Evolutionary conservation across 2,888 invertebrate species (phyloP).

Genomic region (Mellilla xanthometata): DNA sequence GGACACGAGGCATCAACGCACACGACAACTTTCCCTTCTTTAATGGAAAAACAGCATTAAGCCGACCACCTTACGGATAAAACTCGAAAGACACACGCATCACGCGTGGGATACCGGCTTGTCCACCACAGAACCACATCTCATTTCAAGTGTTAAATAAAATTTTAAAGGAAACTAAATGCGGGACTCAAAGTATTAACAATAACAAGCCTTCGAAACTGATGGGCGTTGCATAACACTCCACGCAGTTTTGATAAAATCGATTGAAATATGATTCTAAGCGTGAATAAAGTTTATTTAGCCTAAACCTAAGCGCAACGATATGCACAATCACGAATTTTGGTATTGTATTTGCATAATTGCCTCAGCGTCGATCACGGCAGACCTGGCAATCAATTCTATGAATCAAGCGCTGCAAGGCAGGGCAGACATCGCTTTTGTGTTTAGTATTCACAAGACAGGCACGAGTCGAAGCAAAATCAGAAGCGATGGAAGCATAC

Average conservation of each 20-base stretch:
- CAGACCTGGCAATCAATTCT: slow-evolving; percentile 39
- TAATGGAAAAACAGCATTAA: slow-evolving; percentile 74
- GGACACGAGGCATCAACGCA: slow-evolving; percentile 58
- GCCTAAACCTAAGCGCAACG: slow-evolving; percentile 18
- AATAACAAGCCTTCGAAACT: not conserved
- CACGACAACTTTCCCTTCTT: slow-evolving; percentile 75
- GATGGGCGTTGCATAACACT: slow-evolving; percentile 6
- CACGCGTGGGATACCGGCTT: slow-evolving; percentile 48
- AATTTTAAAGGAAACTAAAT: slow-evolving; percentile 8
- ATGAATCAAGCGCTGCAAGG: slow-evolving; percentile 36
- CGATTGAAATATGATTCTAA: slow-evolving; percentile 1
- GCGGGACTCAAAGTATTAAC: not conserved
- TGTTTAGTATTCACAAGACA: slow-evolving; percentile 36
- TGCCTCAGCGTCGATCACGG: slow-evolving; percentile 41
- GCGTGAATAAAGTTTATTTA: slow-evolving; percentile 21
- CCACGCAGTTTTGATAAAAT: not conserved
- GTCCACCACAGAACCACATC: slow-evolving; percentile 39
- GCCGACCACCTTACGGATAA: slow-evolving; percentile 56
- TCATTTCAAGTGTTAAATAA: slow-evolving; percentile 19
- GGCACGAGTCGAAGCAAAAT: slow-evolving; percentile 39
- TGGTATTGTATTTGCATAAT: slow-evolving; percentile 44
- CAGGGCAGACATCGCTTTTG: slow-evolving; percentile 37
- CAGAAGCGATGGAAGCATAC: slow-evolving; percentile 44
- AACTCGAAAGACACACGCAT: slow-evolving; percentile 52
- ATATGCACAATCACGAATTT: slow-evolving; percentile 37